Conservation (phyloP, 92 coral and sea anemone species). For the Bergia puertoricense region DNA sequence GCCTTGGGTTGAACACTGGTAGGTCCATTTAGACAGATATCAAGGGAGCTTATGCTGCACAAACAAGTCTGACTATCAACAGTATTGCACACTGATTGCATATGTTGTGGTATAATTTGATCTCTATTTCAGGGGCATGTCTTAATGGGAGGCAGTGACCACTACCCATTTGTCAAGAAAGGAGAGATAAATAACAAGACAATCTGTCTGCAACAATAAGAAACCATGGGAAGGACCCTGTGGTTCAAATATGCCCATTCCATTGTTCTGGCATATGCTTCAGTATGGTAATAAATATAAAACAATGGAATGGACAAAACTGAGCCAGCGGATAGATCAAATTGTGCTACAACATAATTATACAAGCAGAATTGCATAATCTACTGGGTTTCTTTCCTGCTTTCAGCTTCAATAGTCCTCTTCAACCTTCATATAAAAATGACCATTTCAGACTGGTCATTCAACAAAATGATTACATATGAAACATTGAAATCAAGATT, state of each 20-base stretch:
- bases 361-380: slow-evolving; percentile 19
- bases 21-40: neutral
- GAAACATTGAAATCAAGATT: slow-evolving; percentile 36
- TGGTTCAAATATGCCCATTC: slow-evolving; percentile 10
- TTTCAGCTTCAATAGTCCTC: slow-evolving; percentile 25
- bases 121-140: slow-evolving; percentile 7
- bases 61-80: slow-evolving; percentile 21
- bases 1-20: slow-evolving; percentile 19
- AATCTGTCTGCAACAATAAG: slow-evolving; percentile 3
- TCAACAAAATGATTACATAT: slow-evolving; percentile 29
- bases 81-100: slow-evolving; percentile 14
- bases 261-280: slow-evolving; percentile 20
- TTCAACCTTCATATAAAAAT: slow-evolving; percentile 28
- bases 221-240: slow-evolving; percentile 20
- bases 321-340: slow-evolving; percentile 30
- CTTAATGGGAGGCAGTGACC: slow-evolving; percentile 19
- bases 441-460: slow-evolving; percentile 30
- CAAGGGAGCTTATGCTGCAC: slow-evolving; percentile 1
- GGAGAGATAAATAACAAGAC: slow-evolving; percentile 21
- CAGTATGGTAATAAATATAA: slow-evolving; percentile 11
- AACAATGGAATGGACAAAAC: slow-evolving; percentile 15
- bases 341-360: slow-evolving; percentile 28
- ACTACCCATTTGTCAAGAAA: slow-evolving; percentile 21
- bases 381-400: slow-evolving; percentile 27
- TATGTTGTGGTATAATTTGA: slow-evolving; percentile 20